A percentile compares a stretch with the other conserved stretches of the same genome.
phyloP scores from a whole-genome alignment of 2,113 vertebrate species.

The Microtus oregoni region DNA sequence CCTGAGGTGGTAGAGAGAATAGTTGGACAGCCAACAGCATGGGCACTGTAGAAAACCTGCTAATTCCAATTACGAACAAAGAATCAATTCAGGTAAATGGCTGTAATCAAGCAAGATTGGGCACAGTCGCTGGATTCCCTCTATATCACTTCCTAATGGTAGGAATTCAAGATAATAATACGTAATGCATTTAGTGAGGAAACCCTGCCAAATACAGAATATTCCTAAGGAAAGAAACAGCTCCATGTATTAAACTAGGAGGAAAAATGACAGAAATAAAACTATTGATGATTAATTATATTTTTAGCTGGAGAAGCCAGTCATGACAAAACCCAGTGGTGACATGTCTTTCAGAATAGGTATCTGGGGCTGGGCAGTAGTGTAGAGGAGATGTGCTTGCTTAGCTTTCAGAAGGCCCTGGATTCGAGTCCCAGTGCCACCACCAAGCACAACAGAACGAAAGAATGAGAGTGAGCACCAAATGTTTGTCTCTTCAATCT shows the following conservation, averaged over 20 bases:
- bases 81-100: background rate
- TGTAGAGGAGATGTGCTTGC: rapidly evolving
- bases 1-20: background rate
- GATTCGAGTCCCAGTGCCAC: background rate
- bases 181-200: background rate
- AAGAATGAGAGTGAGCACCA: background rate
- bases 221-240: background rate
- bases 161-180: background rate
- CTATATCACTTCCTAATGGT: background rate
- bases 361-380: background rate
- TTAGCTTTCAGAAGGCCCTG: background rate
- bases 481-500: background rate
- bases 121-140: background rate
- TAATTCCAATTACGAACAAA: background rate
- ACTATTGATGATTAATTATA: background rate
- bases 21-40: background rate
- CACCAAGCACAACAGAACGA: background rate
- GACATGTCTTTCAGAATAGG: background rate
- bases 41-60: background rate
- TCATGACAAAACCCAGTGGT: background rate
- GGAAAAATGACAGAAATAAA: background rate
- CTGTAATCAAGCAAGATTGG: background rate
- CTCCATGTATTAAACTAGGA: background rate
- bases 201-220: background rate
- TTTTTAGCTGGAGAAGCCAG: background rate